Evolutionary conservation across 1,140 invertebrate genomes (phyloP).

Genomic region (Ctenoplectra terminalis): DNA sequence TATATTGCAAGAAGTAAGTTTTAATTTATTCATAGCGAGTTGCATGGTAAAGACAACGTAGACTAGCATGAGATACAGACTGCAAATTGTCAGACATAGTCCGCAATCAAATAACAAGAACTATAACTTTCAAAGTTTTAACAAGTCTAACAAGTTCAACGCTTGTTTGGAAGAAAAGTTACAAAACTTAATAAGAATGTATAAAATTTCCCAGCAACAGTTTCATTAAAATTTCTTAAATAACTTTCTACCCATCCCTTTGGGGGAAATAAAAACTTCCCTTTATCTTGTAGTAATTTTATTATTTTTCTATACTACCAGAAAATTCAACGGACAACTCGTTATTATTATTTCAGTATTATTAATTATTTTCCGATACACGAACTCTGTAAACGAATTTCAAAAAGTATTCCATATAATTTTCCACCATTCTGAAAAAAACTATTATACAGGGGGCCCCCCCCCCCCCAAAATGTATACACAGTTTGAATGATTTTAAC

Average conservation of each 20-base stretch:
- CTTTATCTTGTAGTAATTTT: slow-evolving; percentile 3
- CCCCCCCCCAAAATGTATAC: too few relatives aligned
- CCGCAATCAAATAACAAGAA: neutral
- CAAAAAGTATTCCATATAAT: too few relatives aligned
- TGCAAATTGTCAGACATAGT: neutral
- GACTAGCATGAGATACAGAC: neutral
- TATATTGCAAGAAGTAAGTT: too few relatives aligned
- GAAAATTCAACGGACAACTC: neutral
- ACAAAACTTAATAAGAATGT: neutral
- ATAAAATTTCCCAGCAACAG: neutral
- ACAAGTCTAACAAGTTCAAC: neutral
- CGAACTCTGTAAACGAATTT: neutral
- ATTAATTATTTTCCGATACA: neutral
- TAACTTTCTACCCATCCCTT: neutral
- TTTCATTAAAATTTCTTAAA: neutral
- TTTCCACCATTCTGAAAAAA: too few relatives aligned
- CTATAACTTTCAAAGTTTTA: neutral
- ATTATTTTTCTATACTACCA: neutral
- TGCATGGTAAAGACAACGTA: too few relatives aligned
- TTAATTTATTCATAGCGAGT: too few relatives aligned
- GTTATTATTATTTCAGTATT: neutral
- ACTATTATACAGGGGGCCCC: too few relatives aligned
- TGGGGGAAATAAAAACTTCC: neutral
- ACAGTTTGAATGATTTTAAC: too few relatives aligned
- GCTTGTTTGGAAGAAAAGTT: neutral